Evolutionary conservation across 2,113 vertebrate species (phyloP).

Genomic region (Sminthopsis crassicaudata): DNA sequence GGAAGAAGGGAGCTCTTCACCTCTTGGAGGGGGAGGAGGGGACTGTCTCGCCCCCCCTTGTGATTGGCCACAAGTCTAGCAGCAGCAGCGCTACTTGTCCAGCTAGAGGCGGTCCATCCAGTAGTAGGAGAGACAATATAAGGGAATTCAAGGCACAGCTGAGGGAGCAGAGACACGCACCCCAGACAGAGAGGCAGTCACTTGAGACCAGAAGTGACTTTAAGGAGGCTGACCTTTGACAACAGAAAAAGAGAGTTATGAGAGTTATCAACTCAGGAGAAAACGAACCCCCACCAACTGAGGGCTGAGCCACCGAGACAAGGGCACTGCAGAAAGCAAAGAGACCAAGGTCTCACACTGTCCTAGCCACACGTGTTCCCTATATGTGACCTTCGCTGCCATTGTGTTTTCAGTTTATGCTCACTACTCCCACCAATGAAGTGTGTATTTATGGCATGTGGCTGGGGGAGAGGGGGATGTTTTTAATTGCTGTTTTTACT

Average conservation of each 20-base stretch:
- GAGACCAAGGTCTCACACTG: neutral
- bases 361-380: too few species aligned
- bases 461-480: too few species aligned
- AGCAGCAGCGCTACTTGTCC: neutral
- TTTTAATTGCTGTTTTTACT: neutral
- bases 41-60: neutral
- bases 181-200: neutral
- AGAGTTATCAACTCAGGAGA: neutral
- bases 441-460: neutral
- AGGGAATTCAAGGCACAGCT: neutral
- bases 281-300: neutral
- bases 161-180: neutral
- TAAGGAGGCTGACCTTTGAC: neutral
- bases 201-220: neutral
- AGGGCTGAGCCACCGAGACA: neutral
- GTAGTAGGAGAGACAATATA: fast-evolving
- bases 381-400: neutral
- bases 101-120: neutral
- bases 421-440: neutral
- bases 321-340: neutral
- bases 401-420: neutral
- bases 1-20: neutral
- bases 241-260: neutral
- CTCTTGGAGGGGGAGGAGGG: neutral
- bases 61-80: fast-evolving